A percentile compares a stretch with the other conserved stretches of the same genome.
These are phyloP conservation scores for Dermolepida albohirtum DNA, from an alignment of 2,888 invertebrate genomes.

Conservation along the genomic window DNA sequence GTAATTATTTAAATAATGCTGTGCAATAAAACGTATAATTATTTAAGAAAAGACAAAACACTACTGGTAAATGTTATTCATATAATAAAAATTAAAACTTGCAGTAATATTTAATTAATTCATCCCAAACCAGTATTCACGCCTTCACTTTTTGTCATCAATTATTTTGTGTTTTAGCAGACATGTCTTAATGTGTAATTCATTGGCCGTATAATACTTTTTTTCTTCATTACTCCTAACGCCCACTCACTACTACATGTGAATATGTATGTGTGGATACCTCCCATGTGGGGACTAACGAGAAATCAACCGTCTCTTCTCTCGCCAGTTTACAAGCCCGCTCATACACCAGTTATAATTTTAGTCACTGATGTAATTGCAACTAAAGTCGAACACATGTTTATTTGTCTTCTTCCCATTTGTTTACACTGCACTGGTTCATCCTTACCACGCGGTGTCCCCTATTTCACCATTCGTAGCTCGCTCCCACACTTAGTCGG, in stretches of 20 bases:
- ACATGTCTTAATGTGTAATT: conserved; percentile 22
- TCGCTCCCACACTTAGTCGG: conserved; percentile 30
- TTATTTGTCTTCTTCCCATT: conserved; percentile 34
- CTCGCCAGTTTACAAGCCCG: neutral
- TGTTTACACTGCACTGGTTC: conserved; percentile 32
- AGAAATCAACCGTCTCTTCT: conserved; percentile 18
- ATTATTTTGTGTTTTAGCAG: too few species aligned
- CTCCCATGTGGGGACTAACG: too few species aligned
- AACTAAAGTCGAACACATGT: conserved; percentile 31
- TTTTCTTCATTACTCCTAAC: neutral
- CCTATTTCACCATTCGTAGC: conserved; percentile 20
- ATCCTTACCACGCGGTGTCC: conserved; percentile 18
- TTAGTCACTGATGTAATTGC: conserved; percentile 42
- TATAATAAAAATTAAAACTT: too few species aligned
- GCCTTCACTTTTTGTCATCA: neutral
- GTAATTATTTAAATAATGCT: too few species aligned
- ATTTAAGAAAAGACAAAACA: too few species aligned
- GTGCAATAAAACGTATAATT: too few species aligned
- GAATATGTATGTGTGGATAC: neutral
- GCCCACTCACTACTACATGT: conserved; percentile 21
- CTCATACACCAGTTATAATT: conserved; percentile 10
- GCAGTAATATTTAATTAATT: too few species aligned
- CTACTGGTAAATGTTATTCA: too few species aligned
- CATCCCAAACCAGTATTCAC: too few species aligned
- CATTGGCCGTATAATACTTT: conserved; percentile 10